Evolutionary conservation across 2,113 vertebrate genomes (phyloP), one percentile per base, ranked within the genome.

Genomic region (Thalassoma bifasciatum): DNA sequence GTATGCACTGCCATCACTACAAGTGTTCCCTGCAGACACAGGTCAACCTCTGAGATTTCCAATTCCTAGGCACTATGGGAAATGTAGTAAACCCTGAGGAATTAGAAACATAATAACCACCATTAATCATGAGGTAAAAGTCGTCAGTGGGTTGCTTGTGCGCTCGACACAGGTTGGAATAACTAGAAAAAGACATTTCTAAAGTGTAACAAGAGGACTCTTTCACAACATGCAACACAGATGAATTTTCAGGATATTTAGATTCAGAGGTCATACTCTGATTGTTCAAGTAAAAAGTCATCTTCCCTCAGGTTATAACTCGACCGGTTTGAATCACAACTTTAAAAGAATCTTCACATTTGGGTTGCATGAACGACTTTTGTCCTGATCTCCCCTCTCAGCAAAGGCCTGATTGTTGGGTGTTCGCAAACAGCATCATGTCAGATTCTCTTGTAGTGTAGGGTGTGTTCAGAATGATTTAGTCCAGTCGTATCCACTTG

Each of bases 101-200:
- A 58, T 57, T 60, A 66, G 62, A 73, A 61, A 19, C 54, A 70
- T 75, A 85, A 78, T 70, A 74, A 53, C 56, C 49, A 21, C 42
- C 69, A 82, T 84, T 72, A 76, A 72, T 84, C 81, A 84, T 58
- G 70, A 72, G 62, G 62, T 51, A 36, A 72, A 63, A 77, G 59
- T 51, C 51, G 21, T 78, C 47, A 64, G 38, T 81, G 51, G 50
- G 22, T 30, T n/a, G 37, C 38, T 26, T 8, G 9, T n/a, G 34
- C 14, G 22, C 12, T 52, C 9, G 36, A 38, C 52, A 56, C 53
- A 49, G 26, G 23, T 23, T 47, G 37, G 10, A 57, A 69, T 16
- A 46, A 19, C 5, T 17, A 17, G 16, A 17, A 19, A 17, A 46
- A 0, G 12, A 42, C 1, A 12, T 42, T 5, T 62, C 53, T 42